These are phyloP conservation scores for Myiothlypis chrysogaster DNA, from an alignment of 2,797 vertebrate genomes.

Conservation along the genomic window DNA sequence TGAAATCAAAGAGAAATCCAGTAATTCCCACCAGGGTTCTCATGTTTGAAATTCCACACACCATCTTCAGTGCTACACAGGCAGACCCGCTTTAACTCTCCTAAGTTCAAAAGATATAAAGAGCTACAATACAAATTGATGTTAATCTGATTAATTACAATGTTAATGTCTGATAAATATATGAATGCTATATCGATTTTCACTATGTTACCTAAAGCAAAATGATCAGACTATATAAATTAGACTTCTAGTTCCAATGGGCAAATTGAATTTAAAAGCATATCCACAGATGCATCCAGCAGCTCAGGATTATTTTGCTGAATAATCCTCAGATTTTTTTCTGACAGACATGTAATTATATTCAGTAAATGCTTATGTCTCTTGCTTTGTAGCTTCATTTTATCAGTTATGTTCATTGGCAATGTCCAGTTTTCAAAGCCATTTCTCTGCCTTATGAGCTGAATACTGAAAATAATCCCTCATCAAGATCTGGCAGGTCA, in stretches of 20 bases:
- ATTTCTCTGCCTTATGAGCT: not conserved
- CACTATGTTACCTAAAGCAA: not conserved
- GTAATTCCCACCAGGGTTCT: not conserved
- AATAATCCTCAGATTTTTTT: not conserved
- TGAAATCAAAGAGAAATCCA: not conserved
- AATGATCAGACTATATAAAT: not conserved
- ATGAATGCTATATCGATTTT: not conserved
- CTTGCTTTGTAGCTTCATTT: not conserved
- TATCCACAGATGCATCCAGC: not conserved
- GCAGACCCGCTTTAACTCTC: not conserved
- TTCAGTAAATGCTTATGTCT: not conserved
- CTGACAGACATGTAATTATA: not conserved
- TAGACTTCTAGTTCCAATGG: not conserved
- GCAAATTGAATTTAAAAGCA: not conserved
- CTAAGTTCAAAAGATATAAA: not conserved
- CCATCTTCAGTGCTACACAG: not conserved
- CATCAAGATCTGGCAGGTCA: not conserved
- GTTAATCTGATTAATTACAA: not conserved
- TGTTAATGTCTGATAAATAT: not conserved
- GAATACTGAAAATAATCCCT: not conserved
- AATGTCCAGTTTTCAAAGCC: not conserved
- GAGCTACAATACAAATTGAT: not conserved
- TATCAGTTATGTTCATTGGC: not conserved
- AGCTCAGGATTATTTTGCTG: not conserved
- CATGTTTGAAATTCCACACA: not conserved